Evolutionary conservation across 2,113 vertebrate genomes (phyloP).

Genomic region (Neoarius graeffei): DNA sequence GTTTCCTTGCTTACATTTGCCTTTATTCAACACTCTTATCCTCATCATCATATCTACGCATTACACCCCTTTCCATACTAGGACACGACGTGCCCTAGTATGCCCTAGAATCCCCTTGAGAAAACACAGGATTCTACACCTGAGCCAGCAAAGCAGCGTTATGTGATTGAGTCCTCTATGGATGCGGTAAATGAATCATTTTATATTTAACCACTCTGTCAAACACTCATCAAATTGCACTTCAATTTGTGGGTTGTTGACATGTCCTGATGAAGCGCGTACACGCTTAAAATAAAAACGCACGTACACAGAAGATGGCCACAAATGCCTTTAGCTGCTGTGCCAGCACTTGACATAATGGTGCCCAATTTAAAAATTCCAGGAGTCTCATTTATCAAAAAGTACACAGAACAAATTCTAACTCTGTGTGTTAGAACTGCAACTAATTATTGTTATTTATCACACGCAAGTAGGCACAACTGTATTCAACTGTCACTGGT

Average conservation of each 20-base stretch:
- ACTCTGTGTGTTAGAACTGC: background rate
- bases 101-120: slow-evolving; percentile 5
- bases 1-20: background rate
- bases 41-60: background rate
- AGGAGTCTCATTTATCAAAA: background rate
- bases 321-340: background rate
- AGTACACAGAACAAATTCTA: background rate
- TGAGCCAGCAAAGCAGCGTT: slow-evolving; percentile 8
- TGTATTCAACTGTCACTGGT: background rate
- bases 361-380: background rate
- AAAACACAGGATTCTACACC: slow-evolving; percentile 14
- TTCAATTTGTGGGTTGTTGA: slow-evolving; percentile 12
- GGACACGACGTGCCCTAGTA: background rate
- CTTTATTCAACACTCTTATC: background rate
- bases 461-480: background rate
- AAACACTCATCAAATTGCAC: slow-evolving; percentile 21
- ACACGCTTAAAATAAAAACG: background rate
- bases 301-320: background rate
- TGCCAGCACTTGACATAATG: background rate
- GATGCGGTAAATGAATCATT: slow-evolving; percentile 30
- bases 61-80: background rate
- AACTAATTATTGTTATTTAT: background rate
- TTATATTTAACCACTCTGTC: slow-evolving; percentile 30
- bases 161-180: background rate
- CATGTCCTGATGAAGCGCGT: background rate